These are phyloP conservation scores for Antedon mediterranea DNA, from an alignment of 53 echinoderm and acorn worm genomes.

Conservation along the genomic window DNA sequence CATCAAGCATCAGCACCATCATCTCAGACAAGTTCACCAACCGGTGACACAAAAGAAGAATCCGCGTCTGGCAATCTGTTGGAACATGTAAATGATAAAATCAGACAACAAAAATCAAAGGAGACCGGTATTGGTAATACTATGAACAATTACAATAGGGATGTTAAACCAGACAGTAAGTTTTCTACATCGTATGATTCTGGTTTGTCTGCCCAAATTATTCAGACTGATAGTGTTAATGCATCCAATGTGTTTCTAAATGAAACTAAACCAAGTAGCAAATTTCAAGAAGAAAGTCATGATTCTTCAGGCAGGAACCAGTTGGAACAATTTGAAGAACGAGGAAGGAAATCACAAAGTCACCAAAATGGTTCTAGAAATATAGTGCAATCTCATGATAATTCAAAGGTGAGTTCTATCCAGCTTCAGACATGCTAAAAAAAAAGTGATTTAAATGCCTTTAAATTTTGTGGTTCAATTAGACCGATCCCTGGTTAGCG, in stretches of 20 bases:
- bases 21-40: constrained; percentile 80
- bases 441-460: no score
- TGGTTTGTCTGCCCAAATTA: background rate
- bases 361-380: background rate
- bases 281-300: background rate
- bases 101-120: constrained; percentile 5
- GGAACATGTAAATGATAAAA: constrained; percentile 24
- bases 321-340: background rate
- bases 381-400: background rate
- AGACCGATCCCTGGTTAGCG: no score
- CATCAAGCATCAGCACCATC: constrained; percentile 88
- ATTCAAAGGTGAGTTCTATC: background rate
- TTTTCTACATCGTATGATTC: background rate
- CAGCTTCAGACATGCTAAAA: no score
- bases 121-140: background rate
- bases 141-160: background rate
- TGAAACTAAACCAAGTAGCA: background rate
- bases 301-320: background rate
- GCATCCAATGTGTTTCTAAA: background rate
- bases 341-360: background rate
- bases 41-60: constrained; percentile 21
- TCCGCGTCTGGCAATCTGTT: constrained; percentile 26
- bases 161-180: background rate
- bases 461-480: no score
- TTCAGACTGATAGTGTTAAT: background rate